Evolutionary conservation across 2,113 vertebrate genomes (phyloP), one percentile per base, ranked within the genome.

Genomic region (Solea senegalensis): DNA sequence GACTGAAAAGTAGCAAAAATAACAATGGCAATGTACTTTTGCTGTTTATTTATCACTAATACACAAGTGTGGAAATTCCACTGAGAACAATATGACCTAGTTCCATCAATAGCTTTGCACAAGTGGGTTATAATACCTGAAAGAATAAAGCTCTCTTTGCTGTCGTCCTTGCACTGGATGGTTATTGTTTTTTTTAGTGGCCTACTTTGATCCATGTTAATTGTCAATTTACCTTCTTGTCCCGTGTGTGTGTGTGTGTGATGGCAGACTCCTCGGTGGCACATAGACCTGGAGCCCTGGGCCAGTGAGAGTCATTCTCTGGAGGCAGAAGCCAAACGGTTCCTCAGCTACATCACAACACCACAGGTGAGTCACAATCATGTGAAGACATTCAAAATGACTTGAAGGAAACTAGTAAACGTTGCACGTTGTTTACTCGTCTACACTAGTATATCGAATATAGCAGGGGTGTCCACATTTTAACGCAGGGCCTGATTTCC

Each of bases 311-410:
- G 80, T 21, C 95, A 80, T 54, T 95, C 95, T 16, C 90, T 99
- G 86, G 90, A 92, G 78, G 95, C 95, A 0, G 97, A 99, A 85
- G 96, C 96, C 26, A 78, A 71, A 69, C 93, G 97, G 72, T 98
- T 99, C 88, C 92, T 99, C 75, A 88, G 78, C 53, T 97, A 98
- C 65, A 98, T 98, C 87, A 95, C 94, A 66, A 96, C 93, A 69
- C 91, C 92, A 57, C 96, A 98, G 93, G 97, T 98, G 67, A 89
- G 88, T 72, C 44, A 16, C 4, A 6, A 15, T 7, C 16, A 26
- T 43, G 61, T 58, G 0, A 39, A 34, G 8, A 10, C 44, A 12
- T 45, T 45, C 44, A 45, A 9, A 10, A 1, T 45, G 44, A 21
- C 21, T 21, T 21, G 21, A 21, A 21, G 21, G 21, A 21, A 21